These are phyloP conservation scores for Stenotaenia linearis DNA, from an alignment of 2,888 invertebrate species.

Conservation along the genomic window DNA sequence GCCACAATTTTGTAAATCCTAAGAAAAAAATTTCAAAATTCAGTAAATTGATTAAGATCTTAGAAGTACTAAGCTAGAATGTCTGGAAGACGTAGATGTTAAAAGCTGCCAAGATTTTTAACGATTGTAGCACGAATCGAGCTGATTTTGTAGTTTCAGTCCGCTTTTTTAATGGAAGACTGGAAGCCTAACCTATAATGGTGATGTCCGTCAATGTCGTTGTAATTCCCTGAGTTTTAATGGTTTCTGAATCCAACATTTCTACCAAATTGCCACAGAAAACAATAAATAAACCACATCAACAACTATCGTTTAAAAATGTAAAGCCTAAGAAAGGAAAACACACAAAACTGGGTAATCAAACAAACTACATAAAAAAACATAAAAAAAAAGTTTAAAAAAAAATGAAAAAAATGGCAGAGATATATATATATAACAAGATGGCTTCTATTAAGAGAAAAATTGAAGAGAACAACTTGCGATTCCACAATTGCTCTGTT, in stretches of 20 bases:
- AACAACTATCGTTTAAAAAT: background rate
- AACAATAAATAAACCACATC: constrained; percentile 15
- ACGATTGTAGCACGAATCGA: background rate
- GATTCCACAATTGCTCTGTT: background rate
- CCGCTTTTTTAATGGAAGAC: background rate
- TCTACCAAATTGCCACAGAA: constrained; percentile 19
- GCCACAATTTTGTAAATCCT: background rate
- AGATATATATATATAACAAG: constrained; percentile 11
- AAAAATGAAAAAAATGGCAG: background rate
- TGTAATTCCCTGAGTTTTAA: constrained; percentile 12
- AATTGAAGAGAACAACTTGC: background rate
- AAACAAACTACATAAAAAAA: background rate
- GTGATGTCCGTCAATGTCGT: constrained; percentile 2
- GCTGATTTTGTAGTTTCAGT: background rate
- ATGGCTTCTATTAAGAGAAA: background rate
- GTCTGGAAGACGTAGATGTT: background rate
- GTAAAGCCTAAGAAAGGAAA: background rate
- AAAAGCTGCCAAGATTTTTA: background rate
- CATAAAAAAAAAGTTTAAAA: background rate
- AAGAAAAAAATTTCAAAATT: background rate
- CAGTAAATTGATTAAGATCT: too few species aligned
- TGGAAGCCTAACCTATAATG: background rate
- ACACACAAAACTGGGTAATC: background rate
- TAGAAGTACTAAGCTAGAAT: background rate
- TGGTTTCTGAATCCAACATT: constrained; percentile 7